Base-by-base conservation (phyloP, 2,888 invertebrate species). In the Alitta virens region DNA sequence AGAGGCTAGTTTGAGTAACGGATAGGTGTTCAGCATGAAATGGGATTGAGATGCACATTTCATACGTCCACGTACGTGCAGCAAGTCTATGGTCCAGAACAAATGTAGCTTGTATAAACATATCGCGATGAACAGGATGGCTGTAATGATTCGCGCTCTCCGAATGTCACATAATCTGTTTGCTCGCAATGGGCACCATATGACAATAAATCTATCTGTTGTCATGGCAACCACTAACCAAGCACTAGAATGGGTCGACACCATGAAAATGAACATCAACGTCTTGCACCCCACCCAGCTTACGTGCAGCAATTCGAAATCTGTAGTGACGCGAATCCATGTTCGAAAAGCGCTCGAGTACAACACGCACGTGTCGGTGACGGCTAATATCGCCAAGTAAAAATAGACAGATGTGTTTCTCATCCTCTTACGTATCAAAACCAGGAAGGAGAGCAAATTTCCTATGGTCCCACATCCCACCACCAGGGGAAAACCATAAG, bases 321-420 rank as follows among this genome's bases (percentile, higher is more conserved):
- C 73, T 9, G 74, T 71, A 33, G 73, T 63, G 3, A 71, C 67
- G 2, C 74, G 66, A n/a, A 78, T 67, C 77, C 78, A 79, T 1
- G 77, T 77, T 63, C 77, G 75, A 33, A 78, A 72, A 18, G 73
- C 77, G 65, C 76, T 78, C n/a, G 74, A 64, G 62, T 74, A 74
- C 12, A 79, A 66, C 3, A 78, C 75, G 0, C 69, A 52, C 0
- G 75, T 76, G 66, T 79, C 79, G 5, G 76, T 76, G n/a, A 74
- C 62, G 0, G 79, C 76, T 25, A 79, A 65, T 5, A 72, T 63
- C 2, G 76, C 74, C 53, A 79, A 66, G 63, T 78, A 79, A 63
- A 78, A 74, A 60, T 73, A 77, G 1, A 77, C 75, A 16, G 76
- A 75, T 1, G 75, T 77, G 46, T 70, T 73, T 46, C 74, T 63